These are phyloP conservation scores for Phylloscopus whistleri DNA, from an alignment of 2,113 vertebrate species.

Conservation along the genomic window DNA sequence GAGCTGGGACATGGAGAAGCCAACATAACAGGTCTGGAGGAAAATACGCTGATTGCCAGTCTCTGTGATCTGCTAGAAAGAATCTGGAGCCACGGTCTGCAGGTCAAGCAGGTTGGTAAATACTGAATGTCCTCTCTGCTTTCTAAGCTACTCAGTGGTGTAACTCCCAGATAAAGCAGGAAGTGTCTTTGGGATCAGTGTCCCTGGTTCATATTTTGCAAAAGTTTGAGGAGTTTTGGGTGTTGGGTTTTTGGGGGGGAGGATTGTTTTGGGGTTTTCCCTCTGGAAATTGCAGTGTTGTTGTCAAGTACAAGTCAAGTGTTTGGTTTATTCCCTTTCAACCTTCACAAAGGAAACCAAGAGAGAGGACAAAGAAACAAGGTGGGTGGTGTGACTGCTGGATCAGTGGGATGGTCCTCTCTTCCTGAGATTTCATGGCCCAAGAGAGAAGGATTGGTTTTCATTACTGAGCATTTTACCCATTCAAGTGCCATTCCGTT, in stretches of 20 bases:
- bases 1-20: constrained; percentile 93
- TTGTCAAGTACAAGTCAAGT: background rate
- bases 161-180: background rate
- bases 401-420: background rate
- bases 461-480: background rate
- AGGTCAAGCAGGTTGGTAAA: constrained; percentile 87
- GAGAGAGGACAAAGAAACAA: background rate
- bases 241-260: background rate
- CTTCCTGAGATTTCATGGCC: background rate
- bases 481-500: background rate
- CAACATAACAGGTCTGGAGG: constrained; percentile 91
- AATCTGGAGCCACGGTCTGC: constrained; percentile 97
- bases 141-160: background rate
- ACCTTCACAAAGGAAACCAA: background rate
- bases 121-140: background rate
- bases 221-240: background rate
- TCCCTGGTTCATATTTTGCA: background rate
- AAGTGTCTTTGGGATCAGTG: background rate
- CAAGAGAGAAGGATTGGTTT: background rate
- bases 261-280: background rate
- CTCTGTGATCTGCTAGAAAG: constrained; percentile 95
- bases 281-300: background rate
- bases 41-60: constrained; percentile 93
- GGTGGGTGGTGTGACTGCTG: background rate
- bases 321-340: background rate